phyloP scores from a whole-genome alignment of 2,113 vertebrate species.

The Daboia siamensis region DNA sequence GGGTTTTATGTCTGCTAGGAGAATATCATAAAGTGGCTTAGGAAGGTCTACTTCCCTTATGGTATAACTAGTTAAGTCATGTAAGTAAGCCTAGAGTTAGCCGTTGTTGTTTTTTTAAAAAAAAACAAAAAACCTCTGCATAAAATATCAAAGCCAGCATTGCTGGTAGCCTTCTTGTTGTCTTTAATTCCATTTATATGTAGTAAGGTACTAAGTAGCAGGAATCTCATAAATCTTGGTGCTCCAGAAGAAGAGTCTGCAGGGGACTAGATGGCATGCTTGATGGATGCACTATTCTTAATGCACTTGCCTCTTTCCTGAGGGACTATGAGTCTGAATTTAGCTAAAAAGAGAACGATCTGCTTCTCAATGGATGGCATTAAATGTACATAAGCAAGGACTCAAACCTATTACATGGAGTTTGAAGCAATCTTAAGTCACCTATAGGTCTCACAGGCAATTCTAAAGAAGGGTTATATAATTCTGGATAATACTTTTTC shows the following conservation, averaged over 20 bases:
- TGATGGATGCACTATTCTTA: constrained; percentile 45
- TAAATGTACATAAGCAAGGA: constrained; percentile 50
- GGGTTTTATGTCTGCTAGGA: not conserved
- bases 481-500: not conserved
- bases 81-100: not conserved
- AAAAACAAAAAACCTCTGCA: not conserved
- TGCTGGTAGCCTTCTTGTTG: constrained; percentile 30
- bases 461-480: not conserved
- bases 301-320: constrained; percentile 48
- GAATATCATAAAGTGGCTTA: not conserved
- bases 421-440: constrained; percentile 2
- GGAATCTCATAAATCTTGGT: constrained; percentile 47
- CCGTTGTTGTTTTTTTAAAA: too few species aligned
- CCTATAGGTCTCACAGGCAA: not conserved
- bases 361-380: constrained; percentile 43
- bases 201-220: constrained; percentile 55
- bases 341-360: constrained; percentile 32
- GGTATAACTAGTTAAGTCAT: not conserved
- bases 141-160: not conserved
- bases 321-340: constrained; percentile 49
- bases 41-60: not conserved
- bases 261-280: constrained; percentile 40
- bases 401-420: not conserved
- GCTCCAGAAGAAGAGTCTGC: constrained; percentile 54
- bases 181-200: constrained; percentile 38